A percentile compares a stretch with the other conserved stretches of the same genome.
Evolutionary conservation across 2,113 vertebrate species (phyloP).

Genomic region (Myotis yumanensis): DNA sequence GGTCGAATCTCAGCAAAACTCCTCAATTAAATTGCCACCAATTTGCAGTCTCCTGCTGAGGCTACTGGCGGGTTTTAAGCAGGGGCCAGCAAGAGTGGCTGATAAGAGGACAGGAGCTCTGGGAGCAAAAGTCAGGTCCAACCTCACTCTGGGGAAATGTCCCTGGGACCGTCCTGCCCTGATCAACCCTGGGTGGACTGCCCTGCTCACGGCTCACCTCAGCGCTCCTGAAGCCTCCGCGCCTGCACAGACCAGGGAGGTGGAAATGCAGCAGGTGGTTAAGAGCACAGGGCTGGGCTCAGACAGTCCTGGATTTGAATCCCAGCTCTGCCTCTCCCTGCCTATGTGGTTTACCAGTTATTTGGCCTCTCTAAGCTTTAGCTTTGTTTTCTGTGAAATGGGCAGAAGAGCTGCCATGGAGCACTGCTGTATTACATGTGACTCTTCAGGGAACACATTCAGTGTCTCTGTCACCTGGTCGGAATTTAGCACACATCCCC

Average conservation of each 20-base stretch:
- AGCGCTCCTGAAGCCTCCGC: background rate
- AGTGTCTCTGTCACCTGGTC: background rate
- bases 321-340: background rate
- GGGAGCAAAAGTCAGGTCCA: background rate
- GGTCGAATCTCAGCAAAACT: slow-evolving; percentile 44
- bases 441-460: background rate
- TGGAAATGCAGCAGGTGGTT: background rate
- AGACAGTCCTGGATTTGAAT: background rate
- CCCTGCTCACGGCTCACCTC: background rate
- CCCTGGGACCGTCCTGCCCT: background rate
- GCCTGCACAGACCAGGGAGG: background rate
- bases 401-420: background rate
- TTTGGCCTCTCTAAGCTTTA: background rate
- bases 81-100: background rate
- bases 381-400: background rate
- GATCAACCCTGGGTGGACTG: background rate
- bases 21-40: slow-evolving; percentile 43
- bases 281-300: background rate
- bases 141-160: background rate
- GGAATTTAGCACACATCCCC: background rate
- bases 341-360: background rate
- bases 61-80: background rate
- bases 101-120: background rate
- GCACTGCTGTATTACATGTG: background rate
- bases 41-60: background rate